Conservation (phyloP, 2,113 vertebrate species). For the Tricholaema leucomelas region DNA sequence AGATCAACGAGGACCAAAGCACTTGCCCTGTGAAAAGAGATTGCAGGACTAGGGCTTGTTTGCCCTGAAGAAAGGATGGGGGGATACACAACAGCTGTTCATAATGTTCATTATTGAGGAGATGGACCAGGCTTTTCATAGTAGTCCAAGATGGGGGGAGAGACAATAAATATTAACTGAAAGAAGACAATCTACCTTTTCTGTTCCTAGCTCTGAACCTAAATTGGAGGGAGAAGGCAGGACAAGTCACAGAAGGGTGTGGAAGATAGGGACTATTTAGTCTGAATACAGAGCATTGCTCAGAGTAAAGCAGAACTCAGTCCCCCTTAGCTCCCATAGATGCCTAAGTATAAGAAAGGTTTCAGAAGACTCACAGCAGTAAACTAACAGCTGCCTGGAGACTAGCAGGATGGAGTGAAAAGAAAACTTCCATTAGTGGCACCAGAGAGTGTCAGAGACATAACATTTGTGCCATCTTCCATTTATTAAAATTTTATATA, state of each 20-base stretch:
- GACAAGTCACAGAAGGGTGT: background rate
- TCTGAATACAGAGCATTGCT: background rate
- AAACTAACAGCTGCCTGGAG: background rate
- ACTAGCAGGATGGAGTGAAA: background rate
- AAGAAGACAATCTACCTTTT: background rate
- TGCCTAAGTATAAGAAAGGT: background rate
- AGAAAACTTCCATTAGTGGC: background rate
- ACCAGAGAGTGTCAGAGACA: background rate
- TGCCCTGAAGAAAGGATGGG: background rate
- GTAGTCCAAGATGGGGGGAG: background rate
- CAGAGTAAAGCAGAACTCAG: background rate
- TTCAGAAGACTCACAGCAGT: background rate
- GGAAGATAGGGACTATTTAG: background rate
- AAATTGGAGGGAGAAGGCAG: background rate
- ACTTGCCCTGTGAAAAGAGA: too few species aligned
- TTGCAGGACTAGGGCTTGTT: background rate
- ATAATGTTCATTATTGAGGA: accelerated
- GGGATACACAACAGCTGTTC: background rate
- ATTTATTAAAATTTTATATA: background rate
- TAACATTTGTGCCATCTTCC: background rate
- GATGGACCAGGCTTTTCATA: background rate
- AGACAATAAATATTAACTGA: background rate
- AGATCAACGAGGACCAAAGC: background rate
- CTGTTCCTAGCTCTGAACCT: background rate
- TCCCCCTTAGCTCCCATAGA: background rate